Conservation (phyloP, 1,140 invertebrate genomes). For the Arion vulgaris region DNA sequence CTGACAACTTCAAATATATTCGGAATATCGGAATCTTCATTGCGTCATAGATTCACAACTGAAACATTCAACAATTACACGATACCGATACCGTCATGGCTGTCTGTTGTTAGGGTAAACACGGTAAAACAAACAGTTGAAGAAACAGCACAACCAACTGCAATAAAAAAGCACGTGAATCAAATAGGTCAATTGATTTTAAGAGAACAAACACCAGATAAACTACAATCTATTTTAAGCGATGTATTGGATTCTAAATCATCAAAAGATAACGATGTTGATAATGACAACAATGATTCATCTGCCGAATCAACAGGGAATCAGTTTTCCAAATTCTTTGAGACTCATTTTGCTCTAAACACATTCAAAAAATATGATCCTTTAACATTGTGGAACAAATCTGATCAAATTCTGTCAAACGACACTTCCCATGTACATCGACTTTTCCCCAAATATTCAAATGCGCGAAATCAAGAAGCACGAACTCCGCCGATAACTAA, state of each 20-base stretch:
- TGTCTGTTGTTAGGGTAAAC: not conserved
- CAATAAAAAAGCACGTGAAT: not conserved
- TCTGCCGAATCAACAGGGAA: not conserved
- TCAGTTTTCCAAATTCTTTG: not conserved
- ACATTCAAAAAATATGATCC: not conserved
- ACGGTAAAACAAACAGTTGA: not conserved
- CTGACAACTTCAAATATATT: not conserved
- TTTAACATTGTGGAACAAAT: not conserved
- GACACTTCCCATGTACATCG: not conserved
- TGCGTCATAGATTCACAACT: not conserved
- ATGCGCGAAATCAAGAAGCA: not conserved
- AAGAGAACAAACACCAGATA: not conserved
- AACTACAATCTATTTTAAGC: not conserved
- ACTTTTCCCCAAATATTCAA: not conserved
- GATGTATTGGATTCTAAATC: too few relatives aligned
- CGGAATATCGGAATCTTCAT: not conserved
- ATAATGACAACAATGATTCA: too few relatives aligned
- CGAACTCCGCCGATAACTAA: not conserved
- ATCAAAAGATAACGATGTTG: not conserved
- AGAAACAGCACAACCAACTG: not conserved
- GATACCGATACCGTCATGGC: not conserved
- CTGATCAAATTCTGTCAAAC: not conserved
- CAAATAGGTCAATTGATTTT: not conserved
- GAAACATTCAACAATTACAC: not conserved
- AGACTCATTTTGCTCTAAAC: not conserved